Evolutionary conservation across 2,888 invertebrate species (phyloP), one percentile per base, ranked within the genome.

Genomic region (Eupithecia abbreviata): DNA sequence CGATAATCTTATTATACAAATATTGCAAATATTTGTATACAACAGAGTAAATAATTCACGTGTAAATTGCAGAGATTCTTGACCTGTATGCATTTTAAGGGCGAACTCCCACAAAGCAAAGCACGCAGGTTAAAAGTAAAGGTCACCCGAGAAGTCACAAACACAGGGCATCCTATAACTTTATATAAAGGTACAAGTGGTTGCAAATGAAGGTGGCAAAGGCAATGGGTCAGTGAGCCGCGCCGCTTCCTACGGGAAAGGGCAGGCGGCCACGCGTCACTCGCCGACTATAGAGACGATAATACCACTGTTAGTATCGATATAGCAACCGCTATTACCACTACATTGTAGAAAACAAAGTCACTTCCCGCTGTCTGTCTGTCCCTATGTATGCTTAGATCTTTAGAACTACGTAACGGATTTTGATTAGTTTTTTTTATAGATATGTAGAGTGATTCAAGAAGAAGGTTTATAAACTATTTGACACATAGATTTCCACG

Each of bases 151-250:
- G 70, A 70, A 72, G 73, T 71, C 73, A 55, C 71, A 74, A 71
- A 62, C 71, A 47, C 30, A 55, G 10, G 18, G 43, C 43, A 68
- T 62, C 15, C n/a, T 10, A 47, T 69, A 69, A 47, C 18, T 49
- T 10, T 47, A 69, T 62, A 69, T 69, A 68, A 47, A 68, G 15
- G 62, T 65, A 65, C 70, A 79, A 78, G 76, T 75, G 76, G 77
- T 81, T 80, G 82, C 83, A 85, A 84, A 84, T 83, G 79, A 86
- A 84, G 86, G 85, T 82, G 82, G 83, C 83, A 79, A 82, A 84
- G 86, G 87, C 90, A 92, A 86, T 93, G 89, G 93, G 93, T 93
- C 91, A 93, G 87, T 91, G 87, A 91, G 92, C 83, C 92, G 87
- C 85, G 82, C 87, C 87, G 91, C 89, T 90, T 91, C 93, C 92